Percentiles rank a stretch among this genome's conserved stretches.
phyloP scores from a whole-genome alignment of 2,113 vertebrate genomes.

The Paedocypris sp. region DNA sequence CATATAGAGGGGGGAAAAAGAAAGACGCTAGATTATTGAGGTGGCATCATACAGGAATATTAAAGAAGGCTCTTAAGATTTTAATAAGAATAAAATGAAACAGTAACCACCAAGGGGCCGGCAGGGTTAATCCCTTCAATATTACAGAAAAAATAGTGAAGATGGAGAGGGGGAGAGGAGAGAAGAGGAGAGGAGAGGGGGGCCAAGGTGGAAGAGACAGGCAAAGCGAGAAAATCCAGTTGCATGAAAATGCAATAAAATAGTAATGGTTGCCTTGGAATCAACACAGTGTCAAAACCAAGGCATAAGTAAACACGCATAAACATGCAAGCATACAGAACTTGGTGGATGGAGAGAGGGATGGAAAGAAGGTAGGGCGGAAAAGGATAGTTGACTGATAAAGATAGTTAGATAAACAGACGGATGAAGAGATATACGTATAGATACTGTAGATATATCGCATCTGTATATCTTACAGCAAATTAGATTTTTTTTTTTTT shows the following conservation, averaged over 20 bases:
- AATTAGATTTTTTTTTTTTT: no score
- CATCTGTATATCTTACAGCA: background rate
- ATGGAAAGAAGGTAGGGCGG: background rate
- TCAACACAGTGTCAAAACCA: slow-evolving; percentile 30
- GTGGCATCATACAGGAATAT: slow-evolving; percentile 87
- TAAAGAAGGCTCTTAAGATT: slow-evolving; percentile 77
- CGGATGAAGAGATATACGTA: background rate
- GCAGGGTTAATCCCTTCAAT: slow-evolving; percentile 96
- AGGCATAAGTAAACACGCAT: slow-evolving; percentile 7
- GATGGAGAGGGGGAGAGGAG: slow-evolving; percentile 27
- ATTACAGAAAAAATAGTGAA: slow-evolving; percentile 77
- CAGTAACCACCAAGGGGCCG: slow-evolving; percentile 84
- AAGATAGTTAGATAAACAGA: slow-evolving; percentile 36
- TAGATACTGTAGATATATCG: background rate
- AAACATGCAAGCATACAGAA: slow-evolving; percentile 5
- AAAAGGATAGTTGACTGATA: background rate
- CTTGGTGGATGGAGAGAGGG: background rate
- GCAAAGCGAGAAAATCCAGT: slow-evolving; percentile 23
- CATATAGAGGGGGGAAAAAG: slow-evolving; percentile 39
- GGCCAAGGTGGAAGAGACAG: slow-evolving; percentile 42
- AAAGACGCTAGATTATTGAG: slow-evolving; percentile 75
- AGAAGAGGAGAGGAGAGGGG: slow-evolving; percentile 37
- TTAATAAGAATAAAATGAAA: slow-evolving; percentile 99
- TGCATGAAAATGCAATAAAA: slow-evolving; percentile 43
- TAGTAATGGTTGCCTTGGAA: slow-evolving; percentile 33